phyloP scores from a whole-genome alignment of 2,888 invertebrate species.

The Drosophila mercatorum region DNA sequence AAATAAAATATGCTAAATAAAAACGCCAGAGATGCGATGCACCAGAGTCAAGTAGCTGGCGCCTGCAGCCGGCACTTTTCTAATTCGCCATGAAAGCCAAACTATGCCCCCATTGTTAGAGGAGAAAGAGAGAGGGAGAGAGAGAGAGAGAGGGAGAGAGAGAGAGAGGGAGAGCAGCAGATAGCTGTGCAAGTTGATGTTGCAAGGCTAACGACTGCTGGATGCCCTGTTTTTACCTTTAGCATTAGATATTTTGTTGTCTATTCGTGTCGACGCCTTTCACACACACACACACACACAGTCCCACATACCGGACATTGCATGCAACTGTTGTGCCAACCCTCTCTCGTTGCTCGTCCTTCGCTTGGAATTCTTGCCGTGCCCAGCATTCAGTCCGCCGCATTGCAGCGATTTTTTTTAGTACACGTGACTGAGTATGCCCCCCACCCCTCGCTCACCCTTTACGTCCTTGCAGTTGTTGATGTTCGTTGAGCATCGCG shows the following conservation, averaged over 20 bases:
- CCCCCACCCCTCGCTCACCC: neutral
- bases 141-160: too few relatives aligned
- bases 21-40: slow-evolving; percentile 51
- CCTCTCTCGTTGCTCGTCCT: neutral
- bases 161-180: too few relatives aligned
- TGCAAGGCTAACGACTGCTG: neutral
- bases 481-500: slow-evolving; percentile 53
- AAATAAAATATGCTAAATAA: slow-evolving; percentile 72
- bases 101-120: slow-evolving; percentile 32
- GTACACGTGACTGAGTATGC: slow-evolving; percentile 71
- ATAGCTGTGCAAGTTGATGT: slow-evolving; percentile 14
- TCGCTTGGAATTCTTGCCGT: slow-evolving; percentile 13
- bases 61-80: slow-evolving; percentile 72
- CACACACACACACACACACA: slow-evolving; percentile 5
- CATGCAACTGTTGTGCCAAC: slow-evolving; percentile 57
- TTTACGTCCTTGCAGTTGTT: slow-evolving; percentile 57
- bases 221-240: neutral
- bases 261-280: slow-evolving; percentile 29
- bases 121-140: neutral
- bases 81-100: slow-evolving; percentile 65
- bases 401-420: slow-evolving; percentile 76
- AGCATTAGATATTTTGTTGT: slow-evolving; percentile 1
- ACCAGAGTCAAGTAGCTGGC: slow-evolving; percentile 33
- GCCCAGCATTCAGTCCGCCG: slow-evolving; percentile 60
- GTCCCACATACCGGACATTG: slow-evolving; percentile 42